Base-by-base conservation (phyloP, 1,140 invertebrate species). In the Copidosoma floridanum region DNA sequence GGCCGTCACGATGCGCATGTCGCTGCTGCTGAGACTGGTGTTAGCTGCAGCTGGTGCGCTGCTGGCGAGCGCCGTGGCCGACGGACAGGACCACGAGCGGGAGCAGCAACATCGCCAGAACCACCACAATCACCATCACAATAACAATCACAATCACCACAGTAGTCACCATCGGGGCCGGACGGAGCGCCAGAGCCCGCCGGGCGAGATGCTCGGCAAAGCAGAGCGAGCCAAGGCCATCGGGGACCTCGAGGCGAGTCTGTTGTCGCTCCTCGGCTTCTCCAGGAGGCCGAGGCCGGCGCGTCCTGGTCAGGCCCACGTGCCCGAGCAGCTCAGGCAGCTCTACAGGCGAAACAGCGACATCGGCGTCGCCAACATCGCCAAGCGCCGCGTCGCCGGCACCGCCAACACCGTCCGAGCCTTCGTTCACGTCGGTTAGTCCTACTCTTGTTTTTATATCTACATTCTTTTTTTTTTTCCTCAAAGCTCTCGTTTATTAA, bases 331-430 rank as follows among this genome's bases (percentile, higher is more conserved):
- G 51, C 86, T 95, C 83, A 84, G 87, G 72, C 82, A 90, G 68
- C 82, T 95, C 60, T 93, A 93, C 76, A 82, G 82, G 59, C 82
- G 83, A 67, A 85, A 89, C 66, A 86, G 83, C 68, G 81, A 82
- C 55, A 71, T 79, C 56, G 85, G 85, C 64, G 85, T 83, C 55
- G 79, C 85, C 24, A 81, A 84, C 64, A 82, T 91, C 50, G 87
- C 88, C 53, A 86, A 86, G 66, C 85, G 86, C 62, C 89, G 88
- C 51, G 77, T 87, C 63, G 82, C 84, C 11, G 81, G 84, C 58
- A 85, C 85, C 54, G 90, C 93, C 58, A 95, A 95, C 79, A 95
- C 92, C 37, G 89, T 93, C 35, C 82, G 93, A 65, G 91, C 90
- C 77, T 95, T 92, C 81, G 83, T 85, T 66, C 92, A 94, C 81